Evolutionary conservation across 2,888 invertebrate genomes (phyloP).

Genomic region (Sycophila texana): DNA sequence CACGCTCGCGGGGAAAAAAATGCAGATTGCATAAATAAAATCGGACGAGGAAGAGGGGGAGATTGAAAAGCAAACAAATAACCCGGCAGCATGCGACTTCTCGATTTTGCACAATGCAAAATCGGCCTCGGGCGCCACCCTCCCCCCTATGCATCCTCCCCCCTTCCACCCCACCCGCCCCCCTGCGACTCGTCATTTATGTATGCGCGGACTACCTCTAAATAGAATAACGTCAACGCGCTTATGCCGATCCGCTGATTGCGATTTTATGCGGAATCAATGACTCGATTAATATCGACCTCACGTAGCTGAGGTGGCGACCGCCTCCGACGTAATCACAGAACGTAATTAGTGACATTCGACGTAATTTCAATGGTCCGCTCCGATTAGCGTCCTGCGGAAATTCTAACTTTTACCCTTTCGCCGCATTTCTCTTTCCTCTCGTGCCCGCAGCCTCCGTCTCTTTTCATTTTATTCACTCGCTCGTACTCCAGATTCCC

Average conservation of each 20-base stretch:
- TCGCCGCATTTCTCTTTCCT: neutral
- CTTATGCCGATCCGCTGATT: constrained; percentile 59
- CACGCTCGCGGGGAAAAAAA: constrained; percentile 55
- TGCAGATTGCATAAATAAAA: constrained; percentile 57
- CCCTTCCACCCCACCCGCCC: neutral
- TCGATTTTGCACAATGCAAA: constrained; percentile 37
- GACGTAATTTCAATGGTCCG: constrained; percentile 43
- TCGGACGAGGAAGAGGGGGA: neutral
- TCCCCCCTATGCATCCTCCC: neutral
- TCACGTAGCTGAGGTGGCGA: constrained; percentile 57
- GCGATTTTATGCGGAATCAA: constrained; percentile 63
- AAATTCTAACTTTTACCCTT: constrained; percentile 7
- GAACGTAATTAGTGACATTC: constrained; percentile 61
- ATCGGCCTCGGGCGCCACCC: neutral
- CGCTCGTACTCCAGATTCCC: too few relatives aligned
- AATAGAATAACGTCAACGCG: constrained; percentile 30
- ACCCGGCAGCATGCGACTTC: constrained; percentile 21
- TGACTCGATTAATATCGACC: constrained; percentile 62
- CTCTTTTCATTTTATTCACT: neutral
- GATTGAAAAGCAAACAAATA: constrained; percentile 37
- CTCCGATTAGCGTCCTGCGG: constrained; percentile 16
- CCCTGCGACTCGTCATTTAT: constrained; percentile 12
- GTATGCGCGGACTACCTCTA: constrained; percentile 26
- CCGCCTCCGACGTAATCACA: constrained; percentile 58
- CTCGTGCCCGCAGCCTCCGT: neutral